Conservation (phyloP, 2,888 invertebrate genomes). For the Ormyrus labotus region DNA sequence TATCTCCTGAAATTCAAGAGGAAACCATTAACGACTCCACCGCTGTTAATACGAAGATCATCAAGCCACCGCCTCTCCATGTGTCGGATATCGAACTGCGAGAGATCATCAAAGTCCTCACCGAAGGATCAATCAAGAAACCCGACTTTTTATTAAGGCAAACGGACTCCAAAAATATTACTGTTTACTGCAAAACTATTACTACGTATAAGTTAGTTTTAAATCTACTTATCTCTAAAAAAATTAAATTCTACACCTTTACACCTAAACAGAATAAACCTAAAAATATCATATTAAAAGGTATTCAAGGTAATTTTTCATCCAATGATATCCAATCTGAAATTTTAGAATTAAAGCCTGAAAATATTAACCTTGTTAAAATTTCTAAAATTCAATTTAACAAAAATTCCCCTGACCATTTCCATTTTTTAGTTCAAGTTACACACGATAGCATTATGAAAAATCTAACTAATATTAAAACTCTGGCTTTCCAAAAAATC, state of each 20-base stretch:
- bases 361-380: neutral
- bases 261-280: conserved; percentile 3
- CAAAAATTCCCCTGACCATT: neutral
- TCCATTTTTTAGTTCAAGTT: neutral
- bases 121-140: neutral
- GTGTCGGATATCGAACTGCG: neutral
- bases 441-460: conserved; percentile 6
- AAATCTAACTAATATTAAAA: conserved; percentile 29
- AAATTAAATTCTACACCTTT: neutral
- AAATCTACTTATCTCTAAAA: neutral
- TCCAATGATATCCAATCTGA: neutral
- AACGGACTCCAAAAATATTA: neutral
- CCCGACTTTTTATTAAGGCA: neutral
- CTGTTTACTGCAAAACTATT: neutral
- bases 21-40: no score
- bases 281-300: neutral
- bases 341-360: neutral
- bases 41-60: no score
- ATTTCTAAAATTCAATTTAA: neutral
- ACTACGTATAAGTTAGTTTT: no score
- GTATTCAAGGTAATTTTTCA: neutral
- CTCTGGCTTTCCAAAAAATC: conserved; percentile 25
- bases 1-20: no score
- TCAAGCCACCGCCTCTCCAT: neutral
- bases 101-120: neutral